Conservation (phyloP, 2,888 invertebrate species). For the Microchrysa polita region DNA sequence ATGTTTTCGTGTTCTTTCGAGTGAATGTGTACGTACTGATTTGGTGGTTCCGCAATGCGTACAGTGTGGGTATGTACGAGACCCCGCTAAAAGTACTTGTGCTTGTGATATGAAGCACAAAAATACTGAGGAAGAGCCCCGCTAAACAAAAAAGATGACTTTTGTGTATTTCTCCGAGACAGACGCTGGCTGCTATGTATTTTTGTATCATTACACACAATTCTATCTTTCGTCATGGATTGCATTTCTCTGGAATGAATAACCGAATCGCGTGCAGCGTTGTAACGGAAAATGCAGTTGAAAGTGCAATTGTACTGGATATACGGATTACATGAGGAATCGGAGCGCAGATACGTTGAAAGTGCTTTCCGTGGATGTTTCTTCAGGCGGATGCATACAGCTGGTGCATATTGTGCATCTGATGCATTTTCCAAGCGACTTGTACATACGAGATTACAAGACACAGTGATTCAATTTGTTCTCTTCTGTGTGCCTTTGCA, state of each 20-base stretch:
- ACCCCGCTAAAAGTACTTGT: neutral
- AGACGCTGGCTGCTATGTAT: too few relatives aligned
- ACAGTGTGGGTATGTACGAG: neutral
- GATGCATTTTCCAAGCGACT: too few relatives aligned
- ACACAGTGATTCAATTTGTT: too few relatives aligned
- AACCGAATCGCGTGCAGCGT: neutral
- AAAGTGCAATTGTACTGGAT: slow-evolving; percentile 64
- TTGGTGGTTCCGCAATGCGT: slow-evolving; percentile 9
- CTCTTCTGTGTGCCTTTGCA: too few relatives aligned
- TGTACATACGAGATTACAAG: too few relatives aligned
- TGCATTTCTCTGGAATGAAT: slow-evolving; percentile 1
- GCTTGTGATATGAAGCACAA: too few relatives aligned
- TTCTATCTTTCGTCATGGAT: neutral
- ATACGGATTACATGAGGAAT: slow-evolving; percentile 64
- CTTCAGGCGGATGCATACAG: neutral
- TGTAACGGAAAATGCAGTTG: slow-evolving; percentile 51
- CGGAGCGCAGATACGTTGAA: slow-evolving; percentile 63
- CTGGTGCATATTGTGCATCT: slow-evolving; percentile 1
- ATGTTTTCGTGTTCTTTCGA: slow-evolving; percentile 30
- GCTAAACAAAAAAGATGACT: neutral
- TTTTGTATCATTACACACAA: neutral
- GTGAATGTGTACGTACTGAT: neutral
- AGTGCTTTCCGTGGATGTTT: slow-evolving; percentile 45
- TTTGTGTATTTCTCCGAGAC: too few relatives aligned
- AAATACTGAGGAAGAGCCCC: neutral